Conservation (phyloP, 2,113 vertebrate genomes). For the Gadus chalcogrammus region DNA sequence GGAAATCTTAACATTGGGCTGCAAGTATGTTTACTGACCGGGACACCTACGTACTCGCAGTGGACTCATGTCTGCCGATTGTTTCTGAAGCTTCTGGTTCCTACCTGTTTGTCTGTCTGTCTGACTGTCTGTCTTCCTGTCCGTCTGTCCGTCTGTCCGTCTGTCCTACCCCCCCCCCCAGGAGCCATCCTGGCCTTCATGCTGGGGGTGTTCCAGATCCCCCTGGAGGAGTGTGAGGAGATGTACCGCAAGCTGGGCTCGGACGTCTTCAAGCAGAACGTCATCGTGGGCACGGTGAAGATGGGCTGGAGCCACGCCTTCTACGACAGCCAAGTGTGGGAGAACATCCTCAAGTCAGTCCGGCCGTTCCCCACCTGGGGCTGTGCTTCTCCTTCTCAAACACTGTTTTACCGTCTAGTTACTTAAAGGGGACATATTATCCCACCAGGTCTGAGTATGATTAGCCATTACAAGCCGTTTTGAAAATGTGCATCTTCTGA, state of each 20-base stretch:
- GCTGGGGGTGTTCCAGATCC: constrained; percentile 91
- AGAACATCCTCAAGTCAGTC: constrained; percentile 93
- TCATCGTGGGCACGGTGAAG: constrained; percentile 94
- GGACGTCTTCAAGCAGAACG: constrained; percentile 95
- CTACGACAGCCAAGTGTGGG: constrained; percentile 95
- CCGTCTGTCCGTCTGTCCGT: no score
- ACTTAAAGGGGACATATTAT: no score
- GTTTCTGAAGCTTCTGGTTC: no score
- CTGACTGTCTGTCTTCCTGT: background rate
- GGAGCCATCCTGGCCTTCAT: constrained; percentile 96
- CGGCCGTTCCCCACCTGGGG: no score
- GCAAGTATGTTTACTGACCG: background rate
- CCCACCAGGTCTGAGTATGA: no score
- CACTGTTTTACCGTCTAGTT: no score
- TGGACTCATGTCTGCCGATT: no score
- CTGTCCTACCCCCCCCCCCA: constrained; percentile 49
- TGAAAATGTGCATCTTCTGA: no score
- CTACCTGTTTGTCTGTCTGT: background rate
- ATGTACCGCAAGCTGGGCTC: constrained; percentile 90
- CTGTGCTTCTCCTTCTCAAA: no score
- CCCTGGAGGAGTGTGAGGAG: constrained; percentile 90
- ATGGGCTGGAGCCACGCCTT: constrained; percentile 98
- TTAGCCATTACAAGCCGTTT: no score
- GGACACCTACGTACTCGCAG: background rate
- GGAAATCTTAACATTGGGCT: background rate